A percentile compares a stretch with the other conserved stretches of the same genome.
phyloP scores from a whole-genome alignment of 2,888 invertebrate species.

The Stictocephala bisonia region DNA sequence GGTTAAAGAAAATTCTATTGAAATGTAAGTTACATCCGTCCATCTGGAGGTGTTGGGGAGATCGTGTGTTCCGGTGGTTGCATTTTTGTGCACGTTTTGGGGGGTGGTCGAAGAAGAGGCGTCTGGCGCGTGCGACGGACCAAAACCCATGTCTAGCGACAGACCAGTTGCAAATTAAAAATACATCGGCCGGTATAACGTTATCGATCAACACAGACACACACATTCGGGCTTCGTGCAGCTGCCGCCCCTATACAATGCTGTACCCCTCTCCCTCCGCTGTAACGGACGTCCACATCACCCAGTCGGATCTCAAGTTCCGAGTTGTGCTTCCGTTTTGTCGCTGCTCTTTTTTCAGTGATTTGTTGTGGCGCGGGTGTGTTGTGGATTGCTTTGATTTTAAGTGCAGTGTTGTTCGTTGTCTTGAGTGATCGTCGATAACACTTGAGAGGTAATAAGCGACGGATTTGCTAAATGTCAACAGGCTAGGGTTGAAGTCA shows the following conservation, averaged over 20 bases:
- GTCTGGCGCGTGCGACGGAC: too few relatives aligned
- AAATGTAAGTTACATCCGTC: too few relatives aligned
- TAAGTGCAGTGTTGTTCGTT: background rate
- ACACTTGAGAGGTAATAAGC: too few relatives aligned
- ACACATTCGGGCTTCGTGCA: background rate
- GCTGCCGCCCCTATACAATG: constrained; percentile 34
- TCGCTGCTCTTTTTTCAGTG: background rate
- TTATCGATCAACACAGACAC: background rate
- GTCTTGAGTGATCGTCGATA: constrained; percentile 3
- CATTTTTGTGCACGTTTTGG: too few relatives aligned
- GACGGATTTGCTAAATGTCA: too few relatives aligned
- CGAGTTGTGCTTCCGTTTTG: background rate
- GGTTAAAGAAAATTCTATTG: too few relatives aligned
- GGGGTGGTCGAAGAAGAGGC: too few relatives aligned
- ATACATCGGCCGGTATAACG: too few relatives aligned
- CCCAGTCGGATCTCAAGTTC: background rate
- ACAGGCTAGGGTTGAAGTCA: background rate
- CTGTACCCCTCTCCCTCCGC: background rate
- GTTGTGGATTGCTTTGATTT: background rate
- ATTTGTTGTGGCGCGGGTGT: background rate
- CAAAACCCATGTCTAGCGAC: too few relatives aligned
- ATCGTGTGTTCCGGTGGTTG: too few relatives aligned
- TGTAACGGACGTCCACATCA: background rate
- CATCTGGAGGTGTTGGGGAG: too few relatives aligned
- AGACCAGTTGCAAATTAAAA: too few relatives aligned